Evolutionary conservation across 2,797 vertebrate genomes (phyloP).

Genomic region (Heterohyrax brucei): DNA sequence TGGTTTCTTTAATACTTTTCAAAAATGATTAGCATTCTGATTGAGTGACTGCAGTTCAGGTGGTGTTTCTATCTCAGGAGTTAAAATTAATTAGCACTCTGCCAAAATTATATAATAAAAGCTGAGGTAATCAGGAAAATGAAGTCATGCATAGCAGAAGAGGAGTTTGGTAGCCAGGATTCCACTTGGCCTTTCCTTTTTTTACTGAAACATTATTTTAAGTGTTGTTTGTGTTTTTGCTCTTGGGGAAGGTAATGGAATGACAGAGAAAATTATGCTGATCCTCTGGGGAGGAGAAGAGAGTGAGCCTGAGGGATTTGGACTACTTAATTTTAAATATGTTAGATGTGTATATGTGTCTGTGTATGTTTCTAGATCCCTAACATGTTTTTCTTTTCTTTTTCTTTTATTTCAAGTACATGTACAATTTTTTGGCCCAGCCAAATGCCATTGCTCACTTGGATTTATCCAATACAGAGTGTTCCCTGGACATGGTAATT

Average conservation of each 20-base stretch:
- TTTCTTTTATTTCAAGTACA: constrained; percentile 91
- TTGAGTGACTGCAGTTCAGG: constrained; percentile 48
- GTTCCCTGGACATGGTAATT: constrained; percentile 96
- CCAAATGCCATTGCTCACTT: constrained; percentile 95
- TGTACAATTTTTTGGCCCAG: constrained; percentile 97
- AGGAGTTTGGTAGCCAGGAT: background rate
- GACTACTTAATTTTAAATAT: background rate
- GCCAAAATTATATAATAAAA: constrained; percentile 61
- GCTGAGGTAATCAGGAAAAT: constrained; percentile 21
- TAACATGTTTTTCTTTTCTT: constrained; percentile 51
- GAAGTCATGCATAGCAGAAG: background rate
- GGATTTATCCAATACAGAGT: constrained; percentile 98
- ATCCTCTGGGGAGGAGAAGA: background rate
- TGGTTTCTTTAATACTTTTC: constrained; percentile 35
- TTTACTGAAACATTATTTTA: constrained; percentile 34
- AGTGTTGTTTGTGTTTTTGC: background rate
- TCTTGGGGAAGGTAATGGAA: background rate
- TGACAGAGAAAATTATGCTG: background rate
- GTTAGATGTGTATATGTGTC: background rate
- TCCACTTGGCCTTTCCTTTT: background rate
- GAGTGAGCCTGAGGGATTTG: background rate
- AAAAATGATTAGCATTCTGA: constrained; percentile 71
- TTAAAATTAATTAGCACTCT: constrained; percentile 66
- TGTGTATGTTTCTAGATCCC: background rate
- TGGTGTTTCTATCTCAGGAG: constrained; percentile 63